These are phyloP conservation scores for Triplophysa yarkandensis DNA, from an alignment of 2,797 vertebrate genomes.

Conservation along the genomic window DNA sequence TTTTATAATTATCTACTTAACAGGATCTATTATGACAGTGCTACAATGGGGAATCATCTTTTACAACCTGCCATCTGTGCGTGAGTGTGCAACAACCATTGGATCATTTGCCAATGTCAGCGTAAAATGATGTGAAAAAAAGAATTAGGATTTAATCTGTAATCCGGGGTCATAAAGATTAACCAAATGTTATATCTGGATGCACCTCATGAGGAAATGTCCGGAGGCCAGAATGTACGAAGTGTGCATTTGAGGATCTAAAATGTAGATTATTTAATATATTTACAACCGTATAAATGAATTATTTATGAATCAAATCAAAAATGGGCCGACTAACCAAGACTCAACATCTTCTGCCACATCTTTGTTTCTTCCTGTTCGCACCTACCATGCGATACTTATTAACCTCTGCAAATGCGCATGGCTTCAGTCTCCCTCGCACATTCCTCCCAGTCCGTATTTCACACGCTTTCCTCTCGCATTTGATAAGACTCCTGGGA, in stretches of 20 bases:
- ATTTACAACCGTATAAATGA: too few species aligned
- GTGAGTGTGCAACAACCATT: constrained; percentile 24
- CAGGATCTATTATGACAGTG: constrained; percentile 42
- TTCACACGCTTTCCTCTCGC: not conserved
- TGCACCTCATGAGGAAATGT: not conserved
- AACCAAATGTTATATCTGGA: not conserved
- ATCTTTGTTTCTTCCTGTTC: constrained; percentile 6
- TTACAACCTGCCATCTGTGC: constrained; percentile 42
- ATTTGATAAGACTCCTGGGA: constrained; percentile 42
- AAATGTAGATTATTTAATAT: not conserved
- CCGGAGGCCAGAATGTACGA: not conserved
- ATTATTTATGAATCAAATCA: not conserved
- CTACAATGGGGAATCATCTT: constrained; percentile 31
- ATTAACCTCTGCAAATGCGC: constrained; percentile 13
- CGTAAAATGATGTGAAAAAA: constrained; percentile 10
- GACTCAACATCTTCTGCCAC: not conserved
- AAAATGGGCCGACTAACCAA: not conserved
- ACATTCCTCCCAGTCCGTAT: not conserved
- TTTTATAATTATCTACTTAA: constrained; percentile 46
- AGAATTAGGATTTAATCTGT: constrained; percentile 26
- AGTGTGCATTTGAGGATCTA: not conserved
- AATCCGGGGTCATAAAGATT: constrained; percentile 10
- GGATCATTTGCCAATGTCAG: constrained; percentile 31
- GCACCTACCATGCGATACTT: not conserved
- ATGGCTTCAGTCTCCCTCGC: not conserved